Evolutionary conservation across 2,113 vertebrate genomes (phyloP).

Genomic region (Tragelaphus strepsiceros): DNA sequence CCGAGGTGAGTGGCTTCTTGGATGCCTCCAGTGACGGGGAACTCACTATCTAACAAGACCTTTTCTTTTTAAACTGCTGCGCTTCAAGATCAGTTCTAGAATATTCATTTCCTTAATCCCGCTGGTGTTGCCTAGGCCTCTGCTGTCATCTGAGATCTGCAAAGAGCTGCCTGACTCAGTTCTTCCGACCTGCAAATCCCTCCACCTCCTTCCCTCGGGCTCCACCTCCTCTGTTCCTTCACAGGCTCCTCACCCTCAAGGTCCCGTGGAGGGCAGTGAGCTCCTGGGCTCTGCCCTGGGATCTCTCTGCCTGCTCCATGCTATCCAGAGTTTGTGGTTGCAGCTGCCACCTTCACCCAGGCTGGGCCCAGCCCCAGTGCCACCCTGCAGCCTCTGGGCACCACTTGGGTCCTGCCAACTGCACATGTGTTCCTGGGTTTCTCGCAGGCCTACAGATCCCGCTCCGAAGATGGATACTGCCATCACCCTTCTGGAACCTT

Average conservation of each 20-base stretch:
- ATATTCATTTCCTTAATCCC: background rate
- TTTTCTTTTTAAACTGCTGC: background rate
- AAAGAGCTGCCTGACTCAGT: background rate
- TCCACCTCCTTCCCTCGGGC: background rate
- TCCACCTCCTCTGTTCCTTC: background rate
- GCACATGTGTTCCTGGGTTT: background rate
- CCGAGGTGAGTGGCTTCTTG: background rate
- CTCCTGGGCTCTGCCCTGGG: background rate
- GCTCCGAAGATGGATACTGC: background rate
- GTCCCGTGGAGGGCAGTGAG: background rate
- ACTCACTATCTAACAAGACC: background rate
- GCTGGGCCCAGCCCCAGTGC: accelerated
- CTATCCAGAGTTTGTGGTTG: background rate
- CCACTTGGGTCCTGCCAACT: background rate
- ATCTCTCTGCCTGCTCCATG: background rate
- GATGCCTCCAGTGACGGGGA: background rate
- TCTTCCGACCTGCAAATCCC: background rate
- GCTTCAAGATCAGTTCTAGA: background rate
- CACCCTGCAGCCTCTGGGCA: background rate
- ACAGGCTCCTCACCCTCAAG: background rate
- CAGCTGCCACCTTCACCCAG: background rate
- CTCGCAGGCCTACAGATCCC: background rate
- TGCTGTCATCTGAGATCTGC: background rate
- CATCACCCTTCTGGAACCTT: background rate
- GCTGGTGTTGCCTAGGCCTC: background rate